phyloP scores from a whole-genome alignment of 1,140 invertebrate species.

The Prorops nasuta region DNA sequence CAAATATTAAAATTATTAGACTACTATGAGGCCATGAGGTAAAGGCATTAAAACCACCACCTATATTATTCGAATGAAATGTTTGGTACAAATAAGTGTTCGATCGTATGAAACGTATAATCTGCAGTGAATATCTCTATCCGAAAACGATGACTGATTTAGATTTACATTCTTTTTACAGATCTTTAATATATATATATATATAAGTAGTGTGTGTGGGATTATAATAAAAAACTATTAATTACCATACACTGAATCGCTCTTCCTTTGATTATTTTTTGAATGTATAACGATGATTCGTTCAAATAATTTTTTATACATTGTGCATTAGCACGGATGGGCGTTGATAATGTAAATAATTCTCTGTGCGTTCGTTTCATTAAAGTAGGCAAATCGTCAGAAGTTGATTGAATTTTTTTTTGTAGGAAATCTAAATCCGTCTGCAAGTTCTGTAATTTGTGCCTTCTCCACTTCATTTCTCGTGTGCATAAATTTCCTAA shows the following conservation, averaged over 20 bases:
- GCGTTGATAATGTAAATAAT: neutral
- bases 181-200: neutral
- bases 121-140: neutral
- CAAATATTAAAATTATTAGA: neutral
- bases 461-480: constrained; percentile 64
- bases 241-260: neutral
- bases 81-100: too few relatives aligned
- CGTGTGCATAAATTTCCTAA: too few relatives aligned
- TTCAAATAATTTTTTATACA: neutral
- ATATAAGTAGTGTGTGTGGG: too few relatives aligned
- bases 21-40: neutral
- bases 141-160: neutral
- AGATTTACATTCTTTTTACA: neutral
- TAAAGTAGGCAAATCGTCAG: too few relatives aligned
- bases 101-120: too few relatives aligned
- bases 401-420: too few relatives aligned
- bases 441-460: constrained; percentile 60
- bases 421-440: too few relatives aligned
- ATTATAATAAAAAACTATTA: neutral
- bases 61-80: neutral
- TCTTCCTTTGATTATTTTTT: neutral
- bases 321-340: neutral
- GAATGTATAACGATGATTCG: neutral
- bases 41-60: neutral
- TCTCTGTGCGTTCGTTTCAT: too few relatives aligned